Base-by-base conservation (phyloP, 2,888 invertebrate genomes). In the Erpobdella octoculata region DNA sequence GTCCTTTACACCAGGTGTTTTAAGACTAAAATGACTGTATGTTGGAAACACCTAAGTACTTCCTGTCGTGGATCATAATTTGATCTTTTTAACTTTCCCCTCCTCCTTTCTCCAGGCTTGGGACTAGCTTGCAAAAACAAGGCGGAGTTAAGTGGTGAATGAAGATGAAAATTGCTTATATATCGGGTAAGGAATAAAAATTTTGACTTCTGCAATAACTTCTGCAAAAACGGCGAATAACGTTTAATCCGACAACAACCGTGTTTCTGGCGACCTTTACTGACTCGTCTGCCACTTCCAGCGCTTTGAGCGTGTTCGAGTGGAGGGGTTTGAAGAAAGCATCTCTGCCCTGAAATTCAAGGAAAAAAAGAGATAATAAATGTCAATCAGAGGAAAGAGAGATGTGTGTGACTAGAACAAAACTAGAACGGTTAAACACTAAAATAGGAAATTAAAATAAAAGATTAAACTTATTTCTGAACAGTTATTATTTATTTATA, bases 241-340 rank as follows among this genome's bases (percentile, higher is more conserved):
- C n/a, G n/a, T n/a, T n/a, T n/a, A n/a, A n/a, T 9, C 8, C 0
- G 31, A 38, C 25, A 8, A 36, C 66, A 9, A 75, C 75, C 68
- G 81, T 88, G 77, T 87, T 86, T 73, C 93, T 86, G 4, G 87
- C 86, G 74, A 86, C 86, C 76, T 88, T 86, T 46, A 91, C 83
- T 78, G 88, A 88, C 15, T 86, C 83, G 81, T 92, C 92, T 0
- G 89, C 86, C 70, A 86, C 85, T 72, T 87, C 87, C 81, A 87
- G 85, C 65, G 86, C 87, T 73, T 89, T 86, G 48, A 86, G 84
- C 72, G 88, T 85, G 76, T 85, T 86, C 75, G 79, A 83, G 70
- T 81, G 79, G 31, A 85, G 78, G 35, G 83, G 83, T 71, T 80
- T 79, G 76, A 84, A 84, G 70, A 84, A 81, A 37, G 81, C 79